phyloP scores from a whole-genome alignment of 2,888 invertebrate genomes.

The Reticulitermes lucifugus region DNA sequence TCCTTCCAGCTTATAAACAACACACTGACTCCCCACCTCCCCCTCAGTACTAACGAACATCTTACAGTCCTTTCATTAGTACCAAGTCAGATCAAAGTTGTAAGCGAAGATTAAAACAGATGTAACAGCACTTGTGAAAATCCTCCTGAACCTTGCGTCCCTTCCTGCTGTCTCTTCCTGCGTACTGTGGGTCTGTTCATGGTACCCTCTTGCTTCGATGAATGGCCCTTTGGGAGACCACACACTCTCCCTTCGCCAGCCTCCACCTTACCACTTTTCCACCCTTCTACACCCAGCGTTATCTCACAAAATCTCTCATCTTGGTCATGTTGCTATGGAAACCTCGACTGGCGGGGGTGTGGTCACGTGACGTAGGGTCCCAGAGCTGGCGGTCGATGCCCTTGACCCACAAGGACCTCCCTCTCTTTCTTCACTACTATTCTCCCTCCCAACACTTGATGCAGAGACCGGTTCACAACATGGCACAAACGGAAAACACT shows the following conservation, averaged over 20 bases:
- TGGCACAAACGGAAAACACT: no score
- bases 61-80: not conserved
- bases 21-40: not conserved
- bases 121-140: slow-evolving; percentile 35
- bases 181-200: not conserved
- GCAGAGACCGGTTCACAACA: slow-evolving; percentile 1
- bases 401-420: slow-evolving; percentile 51
- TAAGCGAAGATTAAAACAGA: slow-evolving; percentile 9
- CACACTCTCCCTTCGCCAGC: slow-evolving; percentile 37
- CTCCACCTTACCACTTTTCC: not conserved
- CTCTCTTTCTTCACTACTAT: slow-evolving; percentile 6
- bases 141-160: slow-evolving; percentile 10
- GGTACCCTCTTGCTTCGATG: slow-evolving; percentile 47
- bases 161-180: not conserved
- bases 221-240: slow-evolving; percentile 49
- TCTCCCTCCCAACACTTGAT: not conserved
- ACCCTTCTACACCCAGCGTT: not conserved
- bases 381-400: slow-evolving; percentile 46
- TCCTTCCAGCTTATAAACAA: not conserved
- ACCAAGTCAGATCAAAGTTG: not conserved
- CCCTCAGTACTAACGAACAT: not conserved
- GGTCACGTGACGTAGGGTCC: slow-evolving; percentile 47
- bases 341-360: slow-evolving; percentile 44
- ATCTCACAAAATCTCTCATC: slow-evolving; percentile 35
- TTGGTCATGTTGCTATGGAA: slow-evolving; percentile 47